These are phyloP conservation scores for Procavia capensis DNA, from an alignment of 2,113 vertebrate genomes.

Conservation along the genomic window DNA sequence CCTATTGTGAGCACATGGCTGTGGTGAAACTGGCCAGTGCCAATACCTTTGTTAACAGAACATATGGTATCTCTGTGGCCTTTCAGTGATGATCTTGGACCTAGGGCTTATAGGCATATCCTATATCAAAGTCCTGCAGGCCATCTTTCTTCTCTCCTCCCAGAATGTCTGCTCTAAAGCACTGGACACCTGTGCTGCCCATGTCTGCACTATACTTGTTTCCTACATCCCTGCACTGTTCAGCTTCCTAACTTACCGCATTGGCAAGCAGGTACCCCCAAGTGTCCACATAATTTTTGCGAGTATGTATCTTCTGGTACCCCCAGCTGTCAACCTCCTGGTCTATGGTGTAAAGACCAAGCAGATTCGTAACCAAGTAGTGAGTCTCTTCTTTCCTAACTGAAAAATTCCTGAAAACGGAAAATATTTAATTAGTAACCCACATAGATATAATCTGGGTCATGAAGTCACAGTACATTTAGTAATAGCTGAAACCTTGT, in stretches of 20 bases:
- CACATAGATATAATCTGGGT: background rate
- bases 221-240: constrained; percentile 69
- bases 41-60: constrained; percentile 67
- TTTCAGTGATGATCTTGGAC: constrained; percentile 63
- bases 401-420: constrained; percentile 4
- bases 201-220: constrained; percentile 57
- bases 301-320: constrained; percentile 63
- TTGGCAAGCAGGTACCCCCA: constrained; percentile 70
- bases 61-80: constrained; percentile 70
- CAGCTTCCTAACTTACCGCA: constrained; percentile 70
- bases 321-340: constrained; percentile 59
- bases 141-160: constrained; percentile 48
- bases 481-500: background rate
- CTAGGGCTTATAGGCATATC: constrained; percentile 39
- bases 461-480: background rate
- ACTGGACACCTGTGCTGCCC: constrained; percentile 66
- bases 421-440: background rate
- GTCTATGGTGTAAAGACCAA: constrained; percentile 74
- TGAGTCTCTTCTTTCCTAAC: constrained; percentile 14
- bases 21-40: constrained; percentile 78
- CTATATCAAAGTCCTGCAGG: constrained; percentile 66
- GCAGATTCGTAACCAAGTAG: constrained; percentile 57
- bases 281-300: constrained; percentile 62
- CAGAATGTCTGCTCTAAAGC: constrained; percentile 67
- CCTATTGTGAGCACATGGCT: constrained; percentile 68